These are phyloP conservation scores for Pristiophorus japonicus DNA, from an alignment of 2,113 vertebrate genomes.

Conservation along the genomic window DNA sequence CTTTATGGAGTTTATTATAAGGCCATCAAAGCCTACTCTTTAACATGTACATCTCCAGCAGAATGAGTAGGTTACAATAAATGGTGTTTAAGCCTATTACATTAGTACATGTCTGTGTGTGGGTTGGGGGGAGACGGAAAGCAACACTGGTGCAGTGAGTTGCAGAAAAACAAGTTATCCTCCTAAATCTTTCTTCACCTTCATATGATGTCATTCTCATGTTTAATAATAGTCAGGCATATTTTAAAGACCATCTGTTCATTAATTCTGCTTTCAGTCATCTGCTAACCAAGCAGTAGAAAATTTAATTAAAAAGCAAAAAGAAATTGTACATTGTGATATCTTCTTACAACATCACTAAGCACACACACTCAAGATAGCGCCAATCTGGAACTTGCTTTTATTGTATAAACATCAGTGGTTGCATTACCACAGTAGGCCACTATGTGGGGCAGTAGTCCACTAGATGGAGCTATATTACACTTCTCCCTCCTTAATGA, in stretches of 20 bases:
- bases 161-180: not conserved
- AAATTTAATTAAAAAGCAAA: not conserved
- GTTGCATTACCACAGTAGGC: too few relatives aligned
- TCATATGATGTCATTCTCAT: not conserved
- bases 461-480: too few relatives aligned
- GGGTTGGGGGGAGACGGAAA: not conserved
- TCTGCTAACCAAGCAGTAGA: too few relatives aligned
- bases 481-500: too few relatives aligned
- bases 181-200: not conserved
- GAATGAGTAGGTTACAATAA: not conserved
- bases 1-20: not conserved
- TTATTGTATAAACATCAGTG: too few relatives aligned
- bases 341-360: too few relatives aligned
- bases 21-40: not conserved
- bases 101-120: not conserved
- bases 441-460: too few relatives aligned
- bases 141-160: not conserved
- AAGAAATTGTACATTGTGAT: not conserved
- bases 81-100: not conserved
- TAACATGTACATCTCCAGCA: not conserved
- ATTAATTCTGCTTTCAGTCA: not conserved
- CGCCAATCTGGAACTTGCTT: too few relatives aligned
- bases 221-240: not conserved
- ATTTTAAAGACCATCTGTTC: conserved; percentile 20
- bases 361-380: too few relatives aligned